Base-by-base conservation (phyloP, 2,888 invertebrate species). In the Noctua fimbriata region DNA sequence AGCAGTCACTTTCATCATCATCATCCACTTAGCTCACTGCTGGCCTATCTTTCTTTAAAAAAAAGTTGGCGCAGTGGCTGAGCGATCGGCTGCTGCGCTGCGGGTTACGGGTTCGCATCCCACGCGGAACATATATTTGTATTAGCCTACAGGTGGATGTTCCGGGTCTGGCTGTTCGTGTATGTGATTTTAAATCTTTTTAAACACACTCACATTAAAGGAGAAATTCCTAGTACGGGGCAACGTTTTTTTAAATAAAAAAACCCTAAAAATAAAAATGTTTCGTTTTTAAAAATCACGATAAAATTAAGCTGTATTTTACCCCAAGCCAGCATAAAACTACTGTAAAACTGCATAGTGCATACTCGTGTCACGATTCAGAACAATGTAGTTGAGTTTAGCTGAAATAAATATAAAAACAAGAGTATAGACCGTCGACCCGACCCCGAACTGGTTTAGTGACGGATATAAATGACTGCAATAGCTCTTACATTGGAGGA, bases 381-480 rank as follows among this genome's bases (percentile, higher is more conserved):
- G 81, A 47, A n/a, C 81, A 32, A 66, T 66, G 58, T 65, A 79
- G 49, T n/a, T 58, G 58, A 58, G 58, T 58, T 58, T 6, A 58
- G n/a, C 58, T 72, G 44, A 65, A 16, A 28, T 12, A 16, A 18
- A 36, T 18, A n/a, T 36, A 55, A 47, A 78, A 67, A 36, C 55
- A 69, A 24, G 44, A 69, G n/a, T 47, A 69, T 58, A 60, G 6
- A 28, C 70, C 49, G 28, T 7, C 16, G 41, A 79, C 79, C 9
- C n/a, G 55, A 9, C 55, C 81, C 65, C 55, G 55, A 58, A 66
- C 65, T 58, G 9, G 16, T 47, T 73, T 16, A 49, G 28, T 73
- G 81, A 73, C 47, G 36, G 47, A 73, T 79, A 80, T 55, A 80
- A 80, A 79, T 79, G 72, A 47, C 63, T 47, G 18, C 28, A 24